Conservation (phyloP, 2,113 vertebrate genomes). For the Haliaeetus leucogaster region DNA sequence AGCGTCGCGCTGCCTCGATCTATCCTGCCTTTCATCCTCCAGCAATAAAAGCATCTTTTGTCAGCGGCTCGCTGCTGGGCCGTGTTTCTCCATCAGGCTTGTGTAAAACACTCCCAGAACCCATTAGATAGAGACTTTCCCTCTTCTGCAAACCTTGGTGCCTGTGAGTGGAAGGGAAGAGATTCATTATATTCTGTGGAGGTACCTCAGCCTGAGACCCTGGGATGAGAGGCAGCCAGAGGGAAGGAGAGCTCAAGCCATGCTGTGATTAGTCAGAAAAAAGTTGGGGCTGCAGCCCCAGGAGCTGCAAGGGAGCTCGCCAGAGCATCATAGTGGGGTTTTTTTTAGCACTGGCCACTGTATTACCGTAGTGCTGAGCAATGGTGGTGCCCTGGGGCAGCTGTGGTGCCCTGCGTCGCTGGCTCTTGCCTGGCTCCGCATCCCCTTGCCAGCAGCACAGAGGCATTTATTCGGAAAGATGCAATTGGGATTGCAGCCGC, state of each 20-base stretch:
- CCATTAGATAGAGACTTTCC: neutral
- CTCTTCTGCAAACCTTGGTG: neutral
- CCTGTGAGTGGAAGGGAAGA: neutral
- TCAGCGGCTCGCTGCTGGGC: neutral
- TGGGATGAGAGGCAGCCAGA: neutral
- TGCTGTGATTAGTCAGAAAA: neutral
- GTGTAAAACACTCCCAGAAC: neutral
- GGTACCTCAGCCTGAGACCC: neutral
- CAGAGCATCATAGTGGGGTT: neutral
- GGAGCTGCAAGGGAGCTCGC: neutral
- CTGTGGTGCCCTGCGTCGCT: neutral
- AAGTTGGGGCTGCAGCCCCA: neutral
- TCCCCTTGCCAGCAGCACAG: neutral
- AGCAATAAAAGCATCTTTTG: conserved; percentile 11
- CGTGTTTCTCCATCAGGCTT: neutral
- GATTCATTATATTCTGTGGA: neutral
- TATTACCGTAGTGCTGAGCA: neutral
- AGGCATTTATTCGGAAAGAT: neutral
- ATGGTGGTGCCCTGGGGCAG: neutral
- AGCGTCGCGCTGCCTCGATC: neutral
- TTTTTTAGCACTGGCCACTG: conserved; percentile 17
- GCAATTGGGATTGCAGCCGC: neutral
- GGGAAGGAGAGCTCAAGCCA: neutral
- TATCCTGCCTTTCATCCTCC: conserved; percentile 19
- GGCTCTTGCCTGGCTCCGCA: neutral